Base-by-base conservation (phyloP, 2,888 invertebrate genomes). In the Plutella xylostella region DNA sequence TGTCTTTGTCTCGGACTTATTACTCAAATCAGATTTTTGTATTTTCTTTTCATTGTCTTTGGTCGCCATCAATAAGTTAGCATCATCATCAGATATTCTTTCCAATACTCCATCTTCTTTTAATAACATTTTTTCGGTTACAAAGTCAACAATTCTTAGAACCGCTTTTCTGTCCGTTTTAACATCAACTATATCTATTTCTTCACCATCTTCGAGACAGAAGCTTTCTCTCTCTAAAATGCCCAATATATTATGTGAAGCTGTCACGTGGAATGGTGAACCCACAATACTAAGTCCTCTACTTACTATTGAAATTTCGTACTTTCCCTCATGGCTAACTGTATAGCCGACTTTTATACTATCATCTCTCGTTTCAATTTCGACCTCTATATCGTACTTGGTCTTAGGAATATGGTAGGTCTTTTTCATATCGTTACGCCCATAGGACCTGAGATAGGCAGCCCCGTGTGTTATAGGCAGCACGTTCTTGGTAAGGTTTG, bases 241-340 rank as follows among this genome's bases (percentile, higher is more conserved):
- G 31, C 58, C 58, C 4, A 80, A 49, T 30, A 80, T 75, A 48
- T 79, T 72, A 45, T 70, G 60, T 3, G 75, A 68, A 17, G 86
- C 80, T 45, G 73, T 83, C 3, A 87, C 72, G 43, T 63, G 63
- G 55, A 83, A 89, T 1, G 89, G 89, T 18, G 88, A 88, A n/a
- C 88, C 88, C 25, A 82, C 78, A 33, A 87, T 72, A 55, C 79
- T 74, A 57, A 83, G 82, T 1, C 87, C 86, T 60, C 85, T 77
- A 45, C 83, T 85, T 14, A 85, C 85, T 35, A 89, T 74, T 22
- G 78, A 85, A 30, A 89, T 72, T 64, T 87, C 85, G 56, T 88
- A 86, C 57, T 80, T 79, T 3, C 89, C 89, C 56, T 79, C 76
- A 49, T 75, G 63, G 37, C 66, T 73, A 1, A 87, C 85, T 2